Evolutionary conservation across 64 coral and sea anemone species (phyloP).

Genomic region (Montipora foliosa): DNA sequence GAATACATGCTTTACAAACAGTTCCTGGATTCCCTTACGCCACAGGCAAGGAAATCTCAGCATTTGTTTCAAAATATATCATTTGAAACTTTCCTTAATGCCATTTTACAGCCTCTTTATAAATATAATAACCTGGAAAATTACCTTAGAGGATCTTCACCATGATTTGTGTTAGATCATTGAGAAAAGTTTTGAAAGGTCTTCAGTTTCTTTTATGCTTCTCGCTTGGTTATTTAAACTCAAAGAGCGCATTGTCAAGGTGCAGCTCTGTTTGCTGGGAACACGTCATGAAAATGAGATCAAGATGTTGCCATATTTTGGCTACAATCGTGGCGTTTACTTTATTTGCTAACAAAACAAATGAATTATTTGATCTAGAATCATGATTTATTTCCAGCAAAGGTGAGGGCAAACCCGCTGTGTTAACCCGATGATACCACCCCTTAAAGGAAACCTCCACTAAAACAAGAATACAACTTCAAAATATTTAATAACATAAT

Average conservation of each 20-base stretch:
- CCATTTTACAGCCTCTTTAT: neutral
- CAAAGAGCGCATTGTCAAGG: neutral
- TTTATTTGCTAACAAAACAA: slow-evolving; percentile 14
- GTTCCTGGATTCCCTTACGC: slow-evolving; percentile 92
- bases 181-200: too few species aligned
- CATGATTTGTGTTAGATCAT: too few species aligned
- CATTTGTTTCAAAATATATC: neutral
- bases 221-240: neutral
- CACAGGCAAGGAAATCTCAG: slow-evolving; percentile 63
- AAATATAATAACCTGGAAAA: too few species aligned
- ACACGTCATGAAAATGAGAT: neutral
- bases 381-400: neutral
- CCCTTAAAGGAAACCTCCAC: too few species aligned
- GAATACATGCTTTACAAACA: slow-evolving; percentile 96
- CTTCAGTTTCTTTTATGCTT: neutral
- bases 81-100: neutral
- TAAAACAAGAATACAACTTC: too few species aligned
- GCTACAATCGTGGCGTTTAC: too few species aligned
- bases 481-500: too few species aligned
- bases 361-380: neutral
- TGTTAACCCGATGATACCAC: too few species aligned
- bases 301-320: neutral
- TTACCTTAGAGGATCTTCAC: too few species aligned
- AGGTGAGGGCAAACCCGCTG: too few species aligned
- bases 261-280: neutral